Conservation (phyloP, 2,888 invertebrate genomes). For the Lochmaea crataegi region DNA sequence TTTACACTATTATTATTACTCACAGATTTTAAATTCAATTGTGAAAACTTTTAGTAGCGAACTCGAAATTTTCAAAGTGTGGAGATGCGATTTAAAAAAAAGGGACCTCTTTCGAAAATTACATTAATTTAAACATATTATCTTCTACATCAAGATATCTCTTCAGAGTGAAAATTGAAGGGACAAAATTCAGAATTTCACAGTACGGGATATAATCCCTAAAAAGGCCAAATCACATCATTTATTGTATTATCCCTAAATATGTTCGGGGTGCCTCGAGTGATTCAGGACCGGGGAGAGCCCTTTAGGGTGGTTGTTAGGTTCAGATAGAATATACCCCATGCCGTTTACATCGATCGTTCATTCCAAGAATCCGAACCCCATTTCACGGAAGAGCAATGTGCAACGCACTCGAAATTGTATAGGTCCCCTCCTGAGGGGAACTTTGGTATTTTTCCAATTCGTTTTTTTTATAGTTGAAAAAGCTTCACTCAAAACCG, state of each 20-base stretch:
- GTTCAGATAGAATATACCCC: slow-evolving; percentile 7
- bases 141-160: neutral
- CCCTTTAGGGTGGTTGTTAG: slow-evolving; percentile 13
- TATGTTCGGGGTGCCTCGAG: slow-evolving; percentile 7
- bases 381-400: slow-evolving; percentile 13
- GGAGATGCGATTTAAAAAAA: too few relatives aligned
- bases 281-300: slow-evolving; percentile 7
- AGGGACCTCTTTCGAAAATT: too few relatives aligned
- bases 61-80: too few relatives aligned
- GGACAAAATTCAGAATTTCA: neutral
- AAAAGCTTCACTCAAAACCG: neutral
- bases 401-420: slow-evolving; percentile 9
- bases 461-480: neutral
- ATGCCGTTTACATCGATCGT: slow-evolving; percentile 12
- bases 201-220: neutral
- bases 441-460: neutral
- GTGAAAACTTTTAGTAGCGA: too few relatives aligned
- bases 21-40: too few relatives aligned
- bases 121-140: neutral
- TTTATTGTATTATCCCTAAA: slow-evolving; percentile 11
- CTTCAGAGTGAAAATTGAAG: neutral
- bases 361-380: slow-evolving; percentile 12
- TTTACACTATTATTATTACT: too few relatives aligned
- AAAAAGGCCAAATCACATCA: neutral
- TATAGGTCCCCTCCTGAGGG: neutral